Conservation (phyloP, 2,888 invertebrate genomes). For the Pycnomerus fuliginosus region DNA sequence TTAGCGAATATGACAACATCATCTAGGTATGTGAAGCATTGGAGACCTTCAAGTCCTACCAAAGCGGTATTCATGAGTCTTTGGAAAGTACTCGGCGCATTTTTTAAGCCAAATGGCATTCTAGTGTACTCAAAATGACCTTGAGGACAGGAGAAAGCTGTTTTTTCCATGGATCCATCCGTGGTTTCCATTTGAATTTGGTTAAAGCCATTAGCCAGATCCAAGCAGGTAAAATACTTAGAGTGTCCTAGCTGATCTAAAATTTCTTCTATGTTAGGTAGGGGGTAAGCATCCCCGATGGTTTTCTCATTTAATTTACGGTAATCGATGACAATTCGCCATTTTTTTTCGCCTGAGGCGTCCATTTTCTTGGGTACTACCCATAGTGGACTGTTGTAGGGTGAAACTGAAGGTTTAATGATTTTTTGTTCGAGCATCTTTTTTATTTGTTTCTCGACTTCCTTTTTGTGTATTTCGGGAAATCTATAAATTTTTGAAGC, state of each 20-base stretch:
- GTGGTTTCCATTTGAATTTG: slow-evolving; percentile 25
- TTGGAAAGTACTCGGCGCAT: slow-evolving; percentile 28
- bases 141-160: neutral
- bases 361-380: slow-evolving; percentile 37
- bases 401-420: slow-evolving; percentile 30
- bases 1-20: slow-evolving; percentile 21
- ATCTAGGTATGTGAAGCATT: slow-evolving; percentile 27
- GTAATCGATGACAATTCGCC: slow-evolving; percentile 43
- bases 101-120: slow-evolving; percentile 20
- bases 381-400: slow-evolving; percentile 30
- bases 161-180: neutral
- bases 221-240: slow-evolving; percentile 34
- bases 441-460: slow-evolving; percentile 40
- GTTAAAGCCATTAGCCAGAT: slow-evolving; percentile 37
- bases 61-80: slow-evolving; percentile 27
- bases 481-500: slow-evolving; percentile 43
- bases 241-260: slow-evolving; percentile 34
- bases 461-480: slow-evolving; percentile 40
- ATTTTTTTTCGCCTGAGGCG: slow-evolving; percentile 29
- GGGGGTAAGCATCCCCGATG: slow-evolving; percentile 36
- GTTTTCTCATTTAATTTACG: slow-evolving; percentile 40
- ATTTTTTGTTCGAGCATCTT: slow-evolving; percentile 38
- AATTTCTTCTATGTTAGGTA: slow-evolving; percentile 39
- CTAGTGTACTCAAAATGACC: neutral
- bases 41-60: slow-evolving; percentile 11